These are phyloP conservation scores for Drosophila emarginata DNA, from an alignment of 2,888 invertebrate species.

Conservation along the genomic window DNA sequence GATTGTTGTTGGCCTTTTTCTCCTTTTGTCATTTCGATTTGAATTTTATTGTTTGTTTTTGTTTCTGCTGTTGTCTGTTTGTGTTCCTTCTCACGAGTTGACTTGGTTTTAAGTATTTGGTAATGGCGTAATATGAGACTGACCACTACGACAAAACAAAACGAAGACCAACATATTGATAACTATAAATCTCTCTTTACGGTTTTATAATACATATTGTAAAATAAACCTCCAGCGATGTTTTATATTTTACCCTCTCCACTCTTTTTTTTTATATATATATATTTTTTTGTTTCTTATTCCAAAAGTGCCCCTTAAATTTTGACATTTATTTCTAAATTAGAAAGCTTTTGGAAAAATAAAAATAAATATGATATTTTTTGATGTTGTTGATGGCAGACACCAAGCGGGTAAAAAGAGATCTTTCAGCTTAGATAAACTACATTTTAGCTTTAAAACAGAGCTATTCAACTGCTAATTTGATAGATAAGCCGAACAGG, in stretches of 20 bases:
- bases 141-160: slow-evolving; percentile 1
- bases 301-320: slow-evolving; percentile 40
- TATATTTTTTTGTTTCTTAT: no score
- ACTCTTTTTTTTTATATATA: no score
- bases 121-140: slow-evolving; percentile 21
- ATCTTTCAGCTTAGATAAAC: slow-evolving; percentile 9
- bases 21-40: slow-evolving; percentile 45
- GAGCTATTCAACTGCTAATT: slow-evolving; percentile 71
- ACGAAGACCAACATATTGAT: slow-evolving; percentile 32
- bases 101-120: slow-evolving; percentile 12
- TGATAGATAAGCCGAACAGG: slow-evolving; percentile 59
- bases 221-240: slow-evolving; percentile 68
- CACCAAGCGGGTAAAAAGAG: slow-evolving; percentile 30
- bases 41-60: slow-evolving; percentile 37
- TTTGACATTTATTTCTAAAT: slow-evolving; percentile 74
- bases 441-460: slow-evolving; percentile 36
- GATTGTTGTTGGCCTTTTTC: slow-evolving; percentile 36
- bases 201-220: slow-evolving; percentile 50
- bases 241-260: neutral
- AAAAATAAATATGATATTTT: slow-evolving; percentile 69
- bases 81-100: slow-evolving; percentile 15
- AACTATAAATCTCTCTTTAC: slow-evolving; percentile 54
- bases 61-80: no score
- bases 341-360: slow-evolving; percentile 53
- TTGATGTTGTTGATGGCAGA: slow-evolving; percentile 26